Percentiles rank a stretch among this genome's conserved stretches.
phyloP scores from a whole-genome alignment of 2,797 vertebrate genomes.

The Acanthiza pusilla region DNA sequence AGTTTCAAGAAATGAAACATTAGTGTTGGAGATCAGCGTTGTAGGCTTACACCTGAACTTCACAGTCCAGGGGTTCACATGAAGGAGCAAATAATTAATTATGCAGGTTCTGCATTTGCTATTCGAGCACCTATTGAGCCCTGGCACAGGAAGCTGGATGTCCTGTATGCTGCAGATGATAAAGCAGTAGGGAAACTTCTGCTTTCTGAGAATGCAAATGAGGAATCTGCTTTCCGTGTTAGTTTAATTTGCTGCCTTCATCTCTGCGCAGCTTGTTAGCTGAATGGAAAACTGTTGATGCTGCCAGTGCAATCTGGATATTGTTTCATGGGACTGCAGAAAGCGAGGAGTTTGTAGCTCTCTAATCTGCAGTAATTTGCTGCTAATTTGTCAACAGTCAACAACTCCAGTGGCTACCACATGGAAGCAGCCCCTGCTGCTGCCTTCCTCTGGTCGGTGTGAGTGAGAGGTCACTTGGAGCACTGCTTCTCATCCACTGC shows the following conservation, averaged over 20 bases:
- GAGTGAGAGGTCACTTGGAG: neutral
- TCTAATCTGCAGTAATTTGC: constrained; percentile 18
- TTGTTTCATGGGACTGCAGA: neutral
- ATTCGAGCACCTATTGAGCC: neutral
- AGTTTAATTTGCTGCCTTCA: constrained; percentile 33
- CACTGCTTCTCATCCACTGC: neutral
- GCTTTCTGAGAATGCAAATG: constrained; percentile 25
- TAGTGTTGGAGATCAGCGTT: neutral
- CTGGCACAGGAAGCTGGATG: neutral
- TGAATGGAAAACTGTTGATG: constrained; percentile 1
- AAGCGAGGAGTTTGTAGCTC: neutral
- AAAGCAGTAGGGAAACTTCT: neutral
- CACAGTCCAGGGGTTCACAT: neutral
- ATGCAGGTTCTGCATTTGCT: neutral
- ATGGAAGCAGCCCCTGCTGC: neutral
- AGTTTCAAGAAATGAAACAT: neutral
- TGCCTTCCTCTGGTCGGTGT: accelerated
- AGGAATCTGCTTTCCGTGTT: neutral
- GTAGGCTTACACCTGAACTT: neutral
- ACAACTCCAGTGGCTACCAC: neutral
- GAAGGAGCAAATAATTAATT: neutral
- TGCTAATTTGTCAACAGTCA: constrained; percentile 37
- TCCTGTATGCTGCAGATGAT: neutral
- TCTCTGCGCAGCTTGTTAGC: constrained; percentile 13
- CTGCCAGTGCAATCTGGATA: constrained; percentile 29